Conservation (phyloP, 1,140 invertebrate genomes). For the Hylaeus volcanicus region DNA sequence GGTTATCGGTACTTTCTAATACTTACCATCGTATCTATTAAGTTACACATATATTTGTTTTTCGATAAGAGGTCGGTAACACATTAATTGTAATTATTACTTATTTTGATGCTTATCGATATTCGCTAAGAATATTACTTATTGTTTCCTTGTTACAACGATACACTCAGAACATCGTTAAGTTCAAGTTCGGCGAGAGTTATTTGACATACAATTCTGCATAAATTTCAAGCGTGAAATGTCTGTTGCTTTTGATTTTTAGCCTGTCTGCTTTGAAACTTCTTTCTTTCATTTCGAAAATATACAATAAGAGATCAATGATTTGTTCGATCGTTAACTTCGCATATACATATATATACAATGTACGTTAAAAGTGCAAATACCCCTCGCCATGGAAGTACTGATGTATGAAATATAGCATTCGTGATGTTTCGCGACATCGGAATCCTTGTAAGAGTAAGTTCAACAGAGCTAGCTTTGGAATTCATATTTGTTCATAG, state of each 20-base stretch:
- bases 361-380: constrained; percentile 54
- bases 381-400: constrained; percentile 54
- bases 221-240: constrained; percentile 26
- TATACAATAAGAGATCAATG: constrained; percentile 53
- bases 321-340: constrained; percentile 48
- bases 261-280: constrained; percentile 1
- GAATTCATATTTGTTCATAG: constrained; percentile 50
- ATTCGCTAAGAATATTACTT: constrained; percentile 61
- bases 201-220: constrained; percentile 61
- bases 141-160: constrained; percentile 53
- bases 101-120: constrained; percentile 56
- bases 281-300: not conserved
- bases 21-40: constrained; percentile 65
- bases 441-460: constrained; percentile 39
- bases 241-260: constrained; percentile 10
- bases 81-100: constrained; percentile 68
- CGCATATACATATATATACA: constrained; percentile 51
- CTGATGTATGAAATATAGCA: constrained; percentile 47
- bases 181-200: constrained; percentile 67
- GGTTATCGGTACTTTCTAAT: constrained; percentile 50
- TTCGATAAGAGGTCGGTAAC: constrained; percentile 66
- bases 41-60: constrained; percentile 68
- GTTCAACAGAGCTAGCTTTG: constrained; percentile 55
- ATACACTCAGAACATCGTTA: constrained; percentile 62
- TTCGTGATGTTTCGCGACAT: constrained; percentile 11